Conservation (phyloP, 2,888 invertebrate species). For the Platycheirus rosarum region DNA sequence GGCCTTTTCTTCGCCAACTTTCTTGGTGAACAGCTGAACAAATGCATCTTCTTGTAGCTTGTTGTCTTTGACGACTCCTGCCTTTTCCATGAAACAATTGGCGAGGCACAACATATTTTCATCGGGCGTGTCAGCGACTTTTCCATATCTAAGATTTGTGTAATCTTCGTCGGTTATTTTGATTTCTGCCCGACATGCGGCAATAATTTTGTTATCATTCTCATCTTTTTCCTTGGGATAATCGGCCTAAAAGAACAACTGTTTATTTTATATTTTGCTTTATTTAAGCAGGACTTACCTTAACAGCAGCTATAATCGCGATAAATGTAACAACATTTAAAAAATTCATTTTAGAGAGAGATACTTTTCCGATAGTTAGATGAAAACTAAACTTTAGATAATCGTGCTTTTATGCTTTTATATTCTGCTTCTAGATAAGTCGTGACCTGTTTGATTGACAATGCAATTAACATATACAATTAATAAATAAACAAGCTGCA, state of each 20-base stretch:
- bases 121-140: background rate
- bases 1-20: background rate
- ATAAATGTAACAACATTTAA: background rate
- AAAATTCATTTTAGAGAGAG: too few species aligned
- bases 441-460: too few species aligned
- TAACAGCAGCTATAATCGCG: background rate
- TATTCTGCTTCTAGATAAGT: too few species aligned
- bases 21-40: background rate
- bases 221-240: slow-evolving; percentile 2
- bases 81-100: background rate
- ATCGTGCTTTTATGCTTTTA: too few species aligned
- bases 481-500: too few species aligned
- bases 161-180: slow-evolving; percentile 12
- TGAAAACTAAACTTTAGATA: too few species aligned
- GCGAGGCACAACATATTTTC: slow-evolving; percentile 3
- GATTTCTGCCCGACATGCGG: background rate
- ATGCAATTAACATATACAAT: too few species aligned
- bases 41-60: background rate
- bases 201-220: slow-evolving; percentile 2
- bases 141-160: background rate
- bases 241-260: slow-evolving; percentile 8
- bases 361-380: too few species aligned
- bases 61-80: background rate
- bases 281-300: background rate
- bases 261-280: too few species aligned